phyloP scores from a whole-genome alignment of 2,888 invertebrate genomes.

The Cybosia mesomella region DNA sequence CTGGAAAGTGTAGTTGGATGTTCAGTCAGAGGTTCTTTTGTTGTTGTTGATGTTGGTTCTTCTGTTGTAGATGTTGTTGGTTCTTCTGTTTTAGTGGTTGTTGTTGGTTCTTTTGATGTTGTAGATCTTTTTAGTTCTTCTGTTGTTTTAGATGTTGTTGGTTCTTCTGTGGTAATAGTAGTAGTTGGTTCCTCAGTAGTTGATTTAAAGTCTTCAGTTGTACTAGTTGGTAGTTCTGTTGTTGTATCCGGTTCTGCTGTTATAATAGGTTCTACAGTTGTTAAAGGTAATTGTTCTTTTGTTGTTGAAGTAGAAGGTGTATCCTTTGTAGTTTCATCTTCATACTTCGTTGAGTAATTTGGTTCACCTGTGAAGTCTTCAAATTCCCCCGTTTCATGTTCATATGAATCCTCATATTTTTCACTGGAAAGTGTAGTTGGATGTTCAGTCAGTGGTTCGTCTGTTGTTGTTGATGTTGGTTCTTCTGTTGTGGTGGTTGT shows the following conservation, averaged over 20 bases:
- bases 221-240: conserved; percentile 3
- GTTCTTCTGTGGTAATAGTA: background rate
- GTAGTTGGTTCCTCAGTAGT: conserved; percentile 7
- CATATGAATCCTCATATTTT: background rate
- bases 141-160: background rate
- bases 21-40: conserved; percentile 7
- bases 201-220: background rate
- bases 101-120: too few relatives aligned
- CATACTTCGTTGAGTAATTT: background rate
- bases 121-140: conserved; percentile 4
- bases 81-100: background rate
- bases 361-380: background rate
- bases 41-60: conserved; percentile 1
- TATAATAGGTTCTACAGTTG: conserved; percentile 1
- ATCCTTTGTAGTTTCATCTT: too few relatives aligned
- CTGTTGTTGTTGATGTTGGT: conserved; percentile 4
- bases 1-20: background rate
- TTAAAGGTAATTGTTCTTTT: conserved; percentile 4
- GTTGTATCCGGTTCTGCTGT: conserved; percentile 1
- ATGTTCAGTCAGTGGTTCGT: background rate
- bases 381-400: background rate
- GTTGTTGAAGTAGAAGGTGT: background rate
- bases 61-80: background rate
- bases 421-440: too few relatives aligned
- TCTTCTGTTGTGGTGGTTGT: background rate